Evolutionary conservation across 2,113 vertebrate species (phyloP).

Genomic region (Phalacrocorax brasilianus): DNA sequence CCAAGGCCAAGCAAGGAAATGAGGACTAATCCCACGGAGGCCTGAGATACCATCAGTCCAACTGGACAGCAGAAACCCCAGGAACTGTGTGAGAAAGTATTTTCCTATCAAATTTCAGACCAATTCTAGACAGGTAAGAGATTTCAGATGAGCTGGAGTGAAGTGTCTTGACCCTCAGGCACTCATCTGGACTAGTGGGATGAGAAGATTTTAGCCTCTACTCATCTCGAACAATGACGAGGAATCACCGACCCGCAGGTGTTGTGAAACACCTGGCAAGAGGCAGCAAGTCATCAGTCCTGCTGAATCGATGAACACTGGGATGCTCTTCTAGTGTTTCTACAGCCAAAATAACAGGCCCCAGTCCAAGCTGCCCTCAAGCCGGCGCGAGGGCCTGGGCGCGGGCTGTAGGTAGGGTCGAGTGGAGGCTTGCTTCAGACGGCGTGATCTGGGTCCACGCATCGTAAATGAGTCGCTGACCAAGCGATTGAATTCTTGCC

Average conservation of each 20-base stretch:
- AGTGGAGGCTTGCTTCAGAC: not conserved
- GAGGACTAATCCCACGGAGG: not conserved
- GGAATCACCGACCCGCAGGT: fast-evolving
- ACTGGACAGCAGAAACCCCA: not conserved
- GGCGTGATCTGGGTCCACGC: not conserved
- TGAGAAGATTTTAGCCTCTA: not conserved
- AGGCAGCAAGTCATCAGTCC: not conserved
- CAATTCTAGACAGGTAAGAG: not conserved
- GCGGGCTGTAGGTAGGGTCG: fast-evolving
- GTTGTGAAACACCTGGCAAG: not conserved
- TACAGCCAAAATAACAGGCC: not conserved
- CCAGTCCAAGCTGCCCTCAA: not conserved
- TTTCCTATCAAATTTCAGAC: not conserved
- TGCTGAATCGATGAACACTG: not conserved
- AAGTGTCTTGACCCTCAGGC: not conserved
- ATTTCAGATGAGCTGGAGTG: not conserved
- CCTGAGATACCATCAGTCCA: not conserved
- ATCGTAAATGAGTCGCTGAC: not conserved
- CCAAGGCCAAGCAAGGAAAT: conserved; percentile 1
- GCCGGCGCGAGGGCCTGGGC: not conserved
- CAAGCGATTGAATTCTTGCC: not conserved
- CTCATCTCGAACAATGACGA: fast-evolving
- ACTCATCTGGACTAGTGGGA: not conserved
- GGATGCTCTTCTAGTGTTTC: not conserved
- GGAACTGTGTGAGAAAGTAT: not conserved